A percentile compares a stretch with the other conserved stretches of the same genome.
phyloP scores from a whole-genome alignment of 92 coral and sea anemone species.

The Palythoa heliodiscus region DNA sequence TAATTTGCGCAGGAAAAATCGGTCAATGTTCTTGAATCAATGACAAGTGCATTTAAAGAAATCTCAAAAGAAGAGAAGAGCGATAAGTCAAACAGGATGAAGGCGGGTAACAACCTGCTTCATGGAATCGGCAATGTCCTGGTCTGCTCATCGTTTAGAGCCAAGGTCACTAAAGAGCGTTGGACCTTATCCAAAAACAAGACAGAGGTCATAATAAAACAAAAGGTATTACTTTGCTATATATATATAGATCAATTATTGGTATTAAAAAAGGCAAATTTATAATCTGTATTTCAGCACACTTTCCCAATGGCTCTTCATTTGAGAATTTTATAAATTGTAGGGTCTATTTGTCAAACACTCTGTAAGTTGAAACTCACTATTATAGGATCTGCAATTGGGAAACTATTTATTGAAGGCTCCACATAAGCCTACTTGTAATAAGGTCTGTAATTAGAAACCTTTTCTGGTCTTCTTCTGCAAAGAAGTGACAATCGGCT shows the following conservation, averaged over 20 bases:
- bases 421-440: too few relatives aligned
- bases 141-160: conserved; percentile 54
- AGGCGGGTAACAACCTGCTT: conserved; percentile 76
- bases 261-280: too few relatives aligned
- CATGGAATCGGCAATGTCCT: conserved; percentile 84
- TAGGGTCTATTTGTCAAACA: too few relatives aligned
- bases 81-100: conserved; percentile 46
- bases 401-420: too few relatives aligned
- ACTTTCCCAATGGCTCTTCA: too few relatives aligned
- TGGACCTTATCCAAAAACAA: background rate
- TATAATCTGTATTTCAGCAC: too few relatives aligned
- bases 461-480: too few relatives aligned
- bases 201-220: conserved; percentile 3
- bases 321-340: too few relatives aligned
- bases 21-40: conserved; percentile 67
- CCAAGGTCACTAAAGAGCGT: conserved; percentile 11
- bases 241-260: background rate
- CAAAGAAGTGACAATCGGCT: too few relatives aligned
- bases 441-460: too few relatives aligned
- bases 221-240: background rate
- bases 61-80: conserved; percentile 43
- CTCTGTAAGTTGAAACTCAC: too few relatives aligned
- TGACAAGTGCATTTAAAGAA: conserved; percentile 55
- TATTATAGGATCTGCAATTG: too few relatives aligned
- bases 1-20: conserved; percentile 58